Evolutionary conservation across 2,888 invertebrate species (phyloP), one percentile per base, ranked within the genome.

Genomic region (Slavum lentiscoides): DNA sequence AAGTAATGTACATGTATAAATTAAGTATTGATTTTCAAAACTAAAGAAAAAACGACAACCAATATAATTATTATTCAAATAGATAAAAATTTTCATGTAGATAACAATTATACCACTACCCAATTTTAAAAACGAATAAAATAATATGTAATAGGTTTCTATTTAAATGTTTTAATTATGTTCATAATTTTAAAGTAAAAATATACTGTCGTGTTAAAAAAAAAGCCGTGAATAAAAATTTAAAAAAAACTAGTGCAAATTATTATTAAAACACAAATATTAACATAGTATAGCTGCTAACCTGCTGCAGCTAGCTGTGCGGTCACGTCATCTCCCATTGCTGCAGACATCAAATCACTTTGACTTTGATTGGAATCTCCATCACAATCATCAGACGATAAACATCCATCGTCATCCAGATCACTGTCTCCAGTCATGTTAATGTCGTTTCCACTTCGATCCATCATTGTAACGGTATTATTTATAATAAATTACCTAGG

Each of bases 251-350:
- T 19, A 55, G 80, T 80, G 82, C 80, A 76, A 62, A 72, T 83
- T 82, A 72, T 83, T 82, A 30, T 77, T 77, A 77, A 5, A 69
- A 69, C 49, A 76, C 58, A 76, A 75, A 68, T 58, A 66, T 58
- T 67, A 39, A 66, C 2, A 30, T 11, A 30, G 67, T 2, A 86
- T 87, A 87, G 87, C 88, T 87, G 87, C 88, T 87, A 88, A 94
- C 97, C 97, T 87, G 97, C 96, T 85, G 97, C 96, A 80, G 96
- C 97, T 85, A 98, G 89, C 86, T 97, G 97, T 86, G 97, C 95
- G 84, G 97, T 96, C 85, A 98, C 95, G 86, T 97, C 97, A 87
- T 97, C 97, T 84, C 93, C 92, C 91, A 94, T 93, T 74, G 93
- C 92, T 82, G 91, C 92, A 84, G 93, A 91, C 87, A 96, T 92